Conservation (phyloP, 30 jellyfish, hydroid and myxozoan species). For the Phacellophora camtschatica region DNA sequence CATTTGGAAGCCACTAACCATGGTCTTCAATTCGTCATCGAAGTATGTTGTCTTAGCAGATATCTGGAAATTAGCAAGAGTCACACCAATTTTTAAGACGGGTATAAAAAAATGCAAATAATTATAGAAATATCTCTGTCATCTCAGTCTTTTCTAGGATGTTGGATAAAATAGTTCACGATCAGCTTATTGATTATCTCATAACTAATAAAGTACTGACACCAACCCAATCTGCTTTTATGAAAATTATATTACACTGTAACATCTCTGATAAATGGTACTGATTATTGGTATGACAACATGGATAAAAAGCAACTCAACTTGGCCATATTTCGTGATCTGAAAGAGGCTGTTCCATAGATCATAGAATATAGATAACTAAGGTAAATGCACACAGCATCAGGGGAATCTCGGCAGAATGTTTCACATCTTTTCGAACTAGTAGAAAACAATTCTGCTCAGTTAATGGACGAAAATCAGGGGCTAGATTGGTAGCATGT, state of each 20-base stretch:
- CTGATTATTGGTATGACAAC: background rate
- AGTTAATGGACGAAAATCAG: too few species aligned
- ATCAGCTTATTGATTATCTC: constrained; percentile 27
- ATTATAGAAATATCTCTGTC: constrained; percentile 19
- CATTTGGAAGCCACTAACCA: background rate
- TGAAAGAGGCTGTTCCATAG: constrained; percentile 16
- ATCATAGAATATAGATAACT: background rate
- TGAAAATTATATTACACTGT: background rate
- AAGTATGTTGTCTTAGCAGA: constrained; percentile 28
- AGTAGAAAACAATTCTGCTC: too few species aligned
- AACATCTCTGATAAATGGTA: constrained; percentile 34
- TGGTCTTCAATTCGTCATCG: constrained; percentile 17
- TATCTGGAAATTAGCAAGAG: constrained; percentile 43
- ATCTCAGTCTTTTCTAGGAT: constrained; percentile 6
- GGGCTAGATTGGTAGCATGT: too few species aligned
- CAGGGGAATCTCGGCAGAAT: too few species aligned
- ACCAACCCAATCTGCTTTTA: constrained; percentile 23
- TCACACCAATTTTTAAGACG: too few species aligned
- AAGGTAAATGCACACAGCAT: too few species aligned
- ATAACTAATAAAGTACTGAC: background rate
- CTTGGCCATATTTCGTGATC: constrained; percentile 11
- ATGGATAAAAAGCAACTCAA: constrained; percentile 1
- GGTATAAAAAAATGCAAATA: constrained; percentile 6
- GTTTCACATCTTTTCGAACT: too few species aligned
- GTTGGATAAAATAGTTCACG: background rate